Evolutionary conservation across 2,888 invertebrate genomes (phyloP).

Genomic region (Phasia obesa): DNA sequence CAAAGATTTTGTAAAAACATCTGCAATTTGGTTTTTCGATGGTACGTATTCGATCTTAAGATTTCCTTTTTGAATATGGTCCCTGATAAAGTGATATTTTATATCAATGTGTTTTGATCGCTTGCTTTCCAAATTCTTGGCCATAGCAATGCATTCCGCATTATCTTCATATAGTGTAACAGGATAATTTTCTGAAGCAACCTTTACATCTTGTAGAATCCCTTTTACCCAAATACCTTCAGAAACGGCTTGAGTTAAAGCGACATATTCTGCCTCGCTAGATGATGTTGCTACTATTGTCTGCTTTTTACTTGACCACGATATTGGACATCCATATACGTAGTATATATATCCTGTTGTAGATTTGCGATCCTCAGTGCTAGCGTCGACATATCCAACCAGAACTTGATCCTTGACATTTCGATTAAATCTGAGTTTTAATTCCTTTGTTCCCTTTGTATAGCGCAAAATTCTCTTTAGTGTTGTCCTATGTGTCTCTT

Average conservation of each 20-base stretch:
- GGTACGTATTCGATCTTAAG: not conserved
- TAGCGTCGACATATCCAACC: not conserved
- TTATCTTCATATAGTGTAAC: slow-evolving; percentile 11
- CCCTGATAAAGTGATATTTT: not conserved
- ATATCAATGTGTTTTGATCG: not conserved
- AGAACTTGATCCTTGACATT: not conserved
- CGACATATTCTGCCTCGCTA: not conserved
- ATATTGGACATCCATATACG: not conserved
- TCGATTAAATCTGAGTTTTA: not conserved
- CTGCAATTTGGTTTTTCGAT: not conserved
- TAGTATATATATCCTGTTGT: not conserved
- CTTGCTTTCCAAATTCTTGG: not conserved
- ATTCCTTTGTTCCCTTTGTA: not conserved
- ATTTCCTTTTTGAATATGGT: not conserved
- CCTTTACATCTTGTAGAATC: not conserved
- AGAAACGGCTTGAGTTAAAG: not conserved
- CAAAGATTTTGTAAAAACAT: not conserved
- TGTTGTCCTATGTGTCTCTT: not conserved
- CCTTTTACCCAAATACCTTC: not conserved
- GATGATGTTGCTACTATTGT: not conserved
- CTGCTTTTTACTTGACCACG: not conserved
- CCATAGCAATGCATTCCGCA: not conserved
- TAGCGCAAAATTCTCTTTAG: not conserved
- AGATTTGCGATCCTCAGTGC: not conserved
- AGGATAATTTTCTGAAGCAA: no score